Percentiles rank a stretch among this genome's conserved stretches.
phyloP scores from a whole-genome alignment of 2,797 vertebrate genomes.

The Hyperoplus immaculatus region DNA sequence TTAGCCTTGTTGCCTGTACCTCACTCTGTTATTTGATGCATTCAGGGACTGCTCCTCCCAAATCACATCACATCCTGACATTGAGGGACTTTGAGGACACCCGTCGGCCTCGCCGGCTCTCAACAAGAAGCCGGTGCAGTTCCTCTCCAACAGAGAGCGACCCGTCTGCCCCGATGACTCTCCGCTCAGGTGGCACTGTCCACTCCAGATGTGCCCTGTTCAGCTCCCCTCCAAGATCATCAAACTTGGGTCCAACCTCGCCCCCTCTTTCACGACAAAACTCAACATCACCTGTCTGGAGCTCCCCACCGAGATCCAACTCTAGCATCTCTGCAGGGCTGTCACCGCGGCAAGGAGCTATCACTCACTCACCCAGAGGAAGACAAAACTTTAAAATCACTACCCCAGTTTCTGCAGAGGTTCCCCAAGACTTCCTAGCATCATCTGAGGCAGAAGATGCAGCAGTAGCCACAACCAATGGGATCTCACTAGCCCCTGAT shows the following conservation, averaged over 20 bases:
- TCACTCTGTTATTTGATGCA: background rate
- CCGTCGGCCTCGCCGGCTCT: conserved; percentile 87
- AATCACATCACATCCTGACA: conserved; percentile 91
- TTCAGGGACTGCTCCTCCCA: conserved; percentile 78
- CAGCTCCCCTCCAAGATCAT: conserved; percentile 75
- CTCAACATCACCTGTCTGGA: conserved; percentile 74
- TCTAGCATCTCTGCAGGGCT: conserved; percentile 71
- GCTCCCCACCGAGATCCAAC: conserved; percentile 73
- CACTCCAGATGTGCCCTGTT: conserved; percentile 75
- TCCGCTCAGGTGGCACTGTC: conserved; percentile 72
- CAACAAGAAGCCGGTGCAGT: conserved; percentile 82
- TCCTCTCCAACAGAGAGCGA: conserved; percentile 82
- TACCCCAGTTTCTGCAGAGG: conserved; percentile 79
- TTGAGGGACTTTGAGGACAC: conserved; percentile 91
- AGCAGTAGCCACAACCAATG: conserved; percentile 76
- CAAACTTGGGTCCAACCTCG: conserved; percentile 63
- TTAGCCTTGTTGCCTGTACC: background rate
- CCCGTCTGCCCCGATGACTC: conserved; percentile 61
- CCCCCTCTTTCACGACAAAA: conserved; percentile 77
- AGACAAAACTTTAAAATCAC: conserved; percentile 79
- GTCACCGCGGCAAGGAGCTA: conserved; percentile 64
- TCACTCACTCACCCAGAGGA: conserved; percentile 72
- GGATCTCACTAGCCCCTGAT: conserved; percentile 75
- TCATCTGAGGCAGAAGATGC: conserved; percentile 83
- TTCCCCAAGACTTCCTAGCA: conserved; percentile 82